Evolutionary conservation across 2,888 invertebrate genomes (phyloP).

Genomic region (Flabesymbios commensalis): DNA sequence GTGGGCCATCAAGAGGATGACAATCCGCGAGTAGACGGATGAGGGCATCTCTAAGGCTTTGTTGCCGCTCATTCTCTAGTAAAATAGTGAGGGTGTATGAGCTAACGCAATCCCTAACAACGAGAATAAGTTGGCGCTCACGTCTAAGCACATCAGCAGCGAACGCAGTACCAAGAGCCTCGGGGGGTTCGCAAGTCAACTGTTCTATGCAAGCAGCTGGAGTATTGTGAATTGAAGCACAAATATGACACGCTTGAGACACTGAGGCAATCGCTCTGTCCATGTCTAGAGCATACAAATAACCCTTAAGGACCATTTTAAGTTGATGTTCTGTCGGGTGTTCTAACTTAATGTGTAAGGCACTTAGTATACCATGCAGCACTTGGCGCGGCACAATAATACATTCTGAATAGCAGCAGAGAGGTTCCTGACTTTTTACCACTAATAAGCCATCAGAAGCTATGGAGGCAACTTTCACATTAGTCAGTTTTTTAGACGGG

Average conservation of each 20-base stretch:
- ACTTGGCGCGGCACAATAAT: constrained; percentile 34
- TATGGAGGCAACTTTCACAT: constrained; percentile 22
- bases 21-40: constrained; percentile 19
- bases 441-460: constrained; percentile 26
- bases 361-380: constrained; percentile 33
- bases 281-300: constrained; percentile 36
- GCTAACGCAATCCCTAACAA: constrained; percentile 26
- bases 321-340: constrained; percentile 37
- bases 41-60: constrained; percentile 23
- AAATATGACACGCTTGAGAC: constrained; percentile 28
- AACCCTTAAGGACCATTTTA: constrained; percentile 26
- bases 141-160: constrained; percentile 38
- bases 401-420: constrained; percentile 20
- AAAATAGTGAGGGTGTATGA: constrained; percentile 26
- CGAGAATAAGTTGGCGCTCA: constrained; percentile 31
- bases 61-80: constrained; percentile 21
- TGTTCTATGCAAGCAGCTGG: constrained; percentile 27
- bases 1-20: constrained; percentile 15
- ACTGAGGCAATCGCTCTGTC: constrained; percentile 19
- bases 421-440: constrained; percentile 14
- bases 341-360: constrained; percentile 34
- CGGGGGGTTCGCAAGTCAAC: constrained; percentile 29
- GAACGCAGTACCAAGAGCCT: constrained; percentile 29
- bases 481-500: not conserved
- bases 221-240: constrained; percentile 30